Percentiles rank a stretch among this genome's conserved stretches.
Conservation (phyloP, 1,140 invertebrate genomes). For the Helicorthomorpha holstii region DNA sequence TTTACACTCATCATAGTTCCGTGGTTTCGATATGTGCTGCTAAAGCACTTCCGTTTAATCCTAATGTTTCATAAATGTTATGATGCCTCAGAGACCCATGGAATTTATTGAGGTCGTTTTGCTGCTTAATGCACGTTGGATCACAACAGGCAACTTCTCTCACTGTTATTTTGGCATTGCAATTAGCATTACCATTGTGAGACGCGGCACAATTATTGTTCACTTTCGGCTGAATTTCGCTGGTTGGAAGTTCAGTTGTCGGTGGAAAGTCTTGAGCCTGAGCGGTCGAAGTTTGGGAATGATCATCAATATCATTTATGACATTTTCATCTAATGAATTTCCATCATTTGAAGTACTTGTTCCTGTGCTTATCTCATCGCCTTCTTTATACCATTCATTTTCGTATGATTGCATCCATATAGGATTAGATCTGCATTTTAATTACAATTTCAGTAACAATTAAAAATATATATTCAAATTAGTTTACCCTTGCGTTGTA, state of each 20-base stretch:
- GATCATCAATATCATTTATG: not conserved
- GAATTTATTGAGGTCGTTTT: constrained; percentile 2
- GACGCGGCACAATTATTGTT: not conserved
- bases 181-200: no score
- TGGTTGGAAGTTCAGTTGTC: not conserved
- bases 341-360: not conserved
- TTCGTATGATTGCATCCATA: constrained; percentile 85
- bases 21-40: constrained; percentile 3
- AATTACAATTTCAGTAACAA: constrained; percentile 3
- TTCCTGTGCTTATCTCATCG: constrained; percentile 25
- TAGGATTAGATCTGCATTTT: constrained; percentile 53
- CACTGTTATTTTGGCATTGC: not conserved
- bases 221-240: not conserved
- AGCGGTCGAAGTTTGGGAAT: not conserved
- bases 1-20: no score
- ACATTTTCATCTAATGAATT: constrained; percentile 29
- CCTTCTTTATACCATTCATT: constrained; percentile 87
- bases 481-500: constrained; percentile 53
- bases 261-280: not conserved
- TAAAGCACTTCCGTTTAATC: not conserved
- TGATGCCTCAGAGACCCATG: not conserved
- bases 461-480: not conserved
- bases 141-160: not conserved
- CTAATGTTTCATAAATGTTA: constrained; percentile 5
- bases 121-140: not conserved